phyloP scores from a whole-genome alignment of 2,888 invertebrate genomes.

The Campoletis raptor region DNA sequence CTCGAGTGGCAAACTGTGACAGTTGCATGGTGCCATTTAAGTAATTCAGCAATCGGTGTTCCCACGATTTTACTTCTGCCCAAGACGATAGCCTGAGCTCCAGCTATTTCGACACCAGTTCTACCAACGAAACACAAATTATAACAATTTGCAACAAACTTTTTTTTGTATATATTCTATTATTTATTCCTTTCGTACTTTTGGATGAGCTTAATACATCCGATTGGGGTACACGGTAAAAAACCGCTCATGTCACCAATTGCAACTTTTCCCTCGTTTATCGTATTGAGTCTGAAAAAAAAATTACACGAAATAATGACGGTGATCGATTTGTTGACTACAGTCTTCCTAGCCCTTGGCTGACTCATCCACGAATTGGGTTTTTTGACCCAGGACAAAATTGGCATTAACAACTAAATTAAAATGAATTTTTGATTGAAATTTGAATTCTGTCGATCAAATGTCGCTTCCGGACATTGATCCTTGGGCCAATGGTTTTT shows the following conservation, averaged over 20 bases:
- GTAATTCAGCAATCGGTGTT: conserved; percentile 96
- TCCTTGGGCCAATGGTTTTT: not conserved
- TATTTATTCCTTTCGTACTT: conserved; percentile 82
- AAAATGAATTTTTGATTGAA: not conserved
- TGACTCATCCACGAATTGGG: not conserved
- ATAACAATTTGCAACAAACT: not conserved
- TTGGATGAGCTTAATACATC: conserved; percentile 96
- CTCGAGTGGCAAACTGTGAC: conserved; percentile 99
- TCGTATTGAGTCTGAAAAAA: conserved; percentile 90
- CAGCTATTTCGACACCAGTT: conserved; percentile 91
- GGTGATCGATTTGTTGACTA: not conserved
- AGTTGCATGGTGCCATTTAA: conserved; percentile 98
- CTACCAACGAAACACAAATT: conserved; percentile 77
- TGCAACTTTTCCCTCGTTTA: conserved; percentile 97
- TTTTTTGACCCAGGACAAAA: not conserved
- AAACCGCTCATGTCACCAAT: conserved; percentile 96
- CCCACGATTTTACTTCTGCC: conserved; percentile 99
- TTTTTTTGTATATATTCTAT: conserved; percentile 23
- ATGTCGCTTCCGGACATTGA: not conserved
- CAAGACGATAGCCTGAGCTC: conserved; percentile 95
- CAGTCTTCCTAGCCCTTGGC: not conserved
- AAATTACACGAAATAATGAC: not conserved
- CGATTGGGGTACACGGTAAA: conserved; percentile 98
- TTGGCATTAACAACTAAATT: not conserved
- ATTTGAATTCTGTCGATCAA: not conserved